Base-by-base conservation (phyloP, 2,888 invertebrate genomes). In the Psylliodes chrysocephalus region DNA sequence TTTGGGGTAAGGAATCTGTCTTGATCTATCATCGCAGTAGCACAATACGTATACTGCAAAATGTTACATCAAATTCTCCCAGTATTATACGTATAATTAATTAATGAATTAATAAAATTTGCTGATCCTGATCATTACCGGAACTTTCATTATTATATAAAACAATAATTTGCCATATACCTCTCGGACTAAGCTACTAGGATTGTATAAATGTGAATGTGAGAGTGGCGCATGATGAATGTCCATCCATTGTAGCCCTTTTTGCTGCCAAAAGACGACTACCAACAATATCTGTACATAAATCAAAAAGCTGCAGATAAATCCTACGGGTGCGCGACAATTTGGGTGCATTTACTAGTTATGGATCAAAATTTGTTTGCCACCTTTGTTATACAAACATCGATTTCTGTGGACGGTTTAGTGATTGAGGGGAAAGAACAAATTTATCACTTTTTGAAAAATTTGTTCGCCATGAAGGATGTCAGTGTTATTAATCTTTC, bases 271-370 rank as follows among this genome's bases (percentile, higher is more conserved):
- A 75, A 77, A 77, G 79, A 78, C 77, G 75, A 72, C 49, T 49
- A 49, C 76, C 77, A 68, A 81, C 80, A 82, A 82, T 81, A 81
- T 81, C 79, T 79, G 76, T 77, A 77, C 79, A 82, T 81, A 82
- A 81, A 82, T 82, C 81, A 81, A 78, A 77, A 75, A 76, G 77
- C 79, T 78, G 79, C 79, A 78, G 79, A 81, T 81, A 79, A 80
- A 81, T 80, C 79, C 76, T 73, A 68, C 19, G 35, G 56, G 15
- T 28, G 6, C 28, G 68, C 70, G 73, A 71, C 75, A 76, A 77
- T 78, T 77, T 77, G 74, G 72, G 73, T 70, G 69, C 72, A 71
- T 71, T 71, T 66, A 25, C 38, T 38, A 49, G 62, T 62, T 55
- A 47, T 47, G 30, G 47, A 55, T 40, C 35, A 44, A 52, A 54